phyloP scores from a whole-genome alignment of 2,888 invertebrate genomes.

The Oscheius sp. region DNA sequence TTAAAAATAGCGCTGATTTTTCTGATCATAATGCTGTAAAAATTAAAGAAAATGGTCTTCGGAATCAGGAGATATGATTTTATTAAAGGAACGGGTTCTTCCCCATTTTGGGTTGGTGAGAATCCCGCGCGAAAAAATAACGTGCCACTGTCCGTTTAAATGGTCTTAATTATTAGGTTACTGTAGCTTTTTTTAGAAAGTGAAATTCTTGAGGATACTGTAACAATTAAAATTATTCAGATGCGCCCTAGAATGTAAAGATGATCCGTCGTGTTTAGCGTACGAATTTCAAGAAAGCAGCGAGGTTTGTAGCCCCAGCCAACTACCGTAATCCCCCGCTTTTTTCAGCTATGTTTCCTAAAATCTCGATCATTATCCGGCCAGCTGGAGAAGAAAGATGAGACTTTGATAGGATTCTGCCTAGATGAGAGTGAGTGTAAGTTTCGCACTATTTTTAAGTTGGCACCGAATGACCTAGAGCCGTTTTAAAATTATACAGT shows the following conservation, averaged over 20 bases:
- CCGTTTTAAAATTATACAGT: no score
- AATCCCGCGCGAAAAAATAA: no score
- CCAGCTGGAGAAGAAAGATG: conserved; percentile 38
- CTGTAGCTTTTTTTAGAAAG: no score
- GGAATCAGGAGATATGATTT: no score
- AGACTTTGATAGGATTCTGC: conserved; percentile 45
- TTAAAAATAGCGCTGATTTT: no score
- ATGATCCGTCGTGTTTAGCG: conserved; percentile 46
- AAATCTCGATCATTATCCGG: conserved; percentile 45
- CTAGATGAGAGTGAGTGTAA: conserved; percentile 47
- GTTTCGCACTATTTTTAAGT: conserved; percentile 17
- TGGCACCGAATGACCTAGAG: background rate
- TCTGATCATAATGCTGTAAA: no score
- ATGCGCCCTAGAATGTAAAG: conserved; percentile 46
- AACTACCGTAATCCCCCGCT: no score
- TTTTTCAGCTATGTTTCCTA: conserved; percentile 39
- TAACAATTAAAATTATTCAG: conserved; percentile 16
- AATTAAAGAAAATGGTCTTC: no score
- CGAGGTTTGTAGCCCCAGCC: conserved; percentile 14
- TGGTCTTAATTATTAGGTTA: no score
- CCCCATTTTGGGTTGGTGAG: no score
- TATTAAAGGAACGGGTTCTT: no score
- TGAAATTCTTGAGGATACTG: background rate
- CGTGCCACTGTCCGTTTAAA: no score
- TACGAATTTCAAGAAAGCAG: conserved; percentile 39